Evolutionary conservation across 2,797 vertebrate genomes (phyloP), one percentile per base, ranked within the genome.

Genomic region (Sparidentex hasta): DNA sequence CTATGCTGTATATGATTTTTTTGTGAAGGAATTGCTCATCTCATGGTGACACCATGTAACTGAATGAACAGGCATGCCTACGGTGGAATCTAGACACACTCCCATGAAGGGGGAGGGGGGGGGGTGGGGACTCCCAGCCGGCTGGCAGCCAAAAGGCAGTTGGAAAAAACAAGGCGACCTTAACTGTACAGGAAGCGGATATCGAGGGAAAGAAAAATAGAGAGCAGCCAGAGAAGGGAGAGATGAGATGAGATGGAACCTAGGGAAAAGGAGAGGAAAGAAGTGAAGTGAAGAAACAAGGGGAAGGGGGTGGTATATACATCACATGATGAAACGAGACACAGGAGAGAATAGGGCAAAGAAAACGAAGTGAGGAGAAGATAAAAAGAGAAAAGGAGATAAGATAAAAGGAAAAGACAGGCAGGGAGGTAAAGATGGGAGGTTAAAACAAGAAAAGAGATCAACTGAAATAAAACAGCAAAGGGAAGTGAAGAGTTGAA

Each of bases 261-360:
- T 46, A 3, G 29, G 41, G 46, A 27, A 69, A 55, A 63, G 33
- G 43, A 65, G 11, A 52, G n/a, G 20, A 47, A 64, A 63, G 54
- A 44, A 61, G 50, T 17, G 47, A 50, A 46, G 13, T 5, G 9
- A 13, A 29, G 14, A 44, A 62, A 48, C 7, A 5, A n/a, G 11
- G 7, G 41, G 2, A 17, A 5, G 18, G 3, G 23, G 14, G 20
- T 14, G 7, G 2, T 50, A 47, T 1, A 47, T 17, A 64, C 2
- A 16, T 21, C n/a, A 56, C 18, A 47, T 46, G 29, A 46, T 44
- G 17, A 16, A 38, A 23, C 3, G 20, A 29, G 14, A 17, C 23
- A n/a, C 8, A 63, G 25, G 11, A 33, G 48, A 68, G 11, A 47
- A 44, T 1, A 52, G 5, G 54, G n/a, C 7, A 43, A 21, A 56